These are phyloP conservation scores for Stratiomys singularior DNA, from an alignment of 2,888 invertebrate genomes.

Conservation along the genomic window DNA sequence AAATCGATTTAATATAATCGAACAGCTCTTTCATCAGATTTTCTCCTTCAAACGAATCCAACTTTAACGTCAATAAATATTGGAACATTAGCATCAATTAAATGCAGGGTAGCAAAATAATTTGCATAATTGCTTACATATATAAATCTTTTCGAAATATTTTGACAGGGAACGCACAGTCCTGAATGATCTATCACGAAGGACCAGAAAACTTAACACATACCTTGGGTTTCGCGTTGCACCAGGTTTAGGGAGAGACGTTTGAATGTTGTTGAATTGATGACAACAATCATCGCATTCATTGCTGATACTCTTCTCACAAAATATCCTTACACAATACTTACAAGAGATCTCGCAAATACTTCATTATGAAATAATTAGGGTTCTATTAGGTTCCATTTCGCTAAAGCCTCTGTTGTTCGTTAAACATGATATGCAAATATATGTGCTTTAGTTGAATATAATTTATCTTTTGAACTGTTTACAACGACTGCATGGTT, in stretches of 20 bases:
- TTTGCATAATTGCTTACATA: slow-evolving; percentile 49
- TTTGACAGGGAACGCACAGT: slow-evolving; percentile 63
- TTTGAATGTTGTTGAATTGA: neutral
- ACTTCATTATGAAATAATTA: slow-evolving; percentile 33
- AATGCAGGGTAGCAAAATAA: slow-evolving; percentile 24
- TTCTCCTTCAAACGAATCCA: slow-evolving; percentile 4
- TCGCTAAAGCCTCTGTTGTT: neutral
- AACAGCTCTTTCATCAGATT: too few species aligned
- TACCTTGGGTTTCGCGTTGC: neutral
- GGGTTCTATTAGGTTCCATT: slow-evolving; percentile 15
- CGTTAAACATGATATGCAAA: slow-evolving; percentile 31
- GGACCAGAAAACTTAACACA: neutral
- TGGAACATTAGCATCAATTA: slow-evolving; percentile 13
- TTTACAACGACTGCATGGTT: neutral
- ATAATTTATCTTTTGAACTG: slow-evolving; percentile 2
- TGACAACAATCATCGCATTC: slow-evolving; percentile 12
- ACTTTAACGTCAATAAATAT: neutral
- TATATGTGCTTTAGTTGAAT: slow-evolving; percentile 22
- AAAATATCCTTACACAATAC: slow-evolving; percentile 43
- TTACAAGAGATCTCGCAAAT: slow-evolving; percentile 16
- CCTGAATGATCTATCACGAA: slow-evolving; percentile 54
- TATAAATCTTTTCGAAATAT: slow-evolving; percentile 45
- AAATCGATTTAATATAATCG: too few species aligned
- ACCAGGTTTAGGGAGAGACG: neutral
- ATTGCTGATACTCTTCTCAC: slow-evolving; percentile 25